These are phyloP conservation scores for Champsocephalus gunnari DNA, from an alignment of 2,797 vertebrate species.

Conservation along the genomic window DNA sequence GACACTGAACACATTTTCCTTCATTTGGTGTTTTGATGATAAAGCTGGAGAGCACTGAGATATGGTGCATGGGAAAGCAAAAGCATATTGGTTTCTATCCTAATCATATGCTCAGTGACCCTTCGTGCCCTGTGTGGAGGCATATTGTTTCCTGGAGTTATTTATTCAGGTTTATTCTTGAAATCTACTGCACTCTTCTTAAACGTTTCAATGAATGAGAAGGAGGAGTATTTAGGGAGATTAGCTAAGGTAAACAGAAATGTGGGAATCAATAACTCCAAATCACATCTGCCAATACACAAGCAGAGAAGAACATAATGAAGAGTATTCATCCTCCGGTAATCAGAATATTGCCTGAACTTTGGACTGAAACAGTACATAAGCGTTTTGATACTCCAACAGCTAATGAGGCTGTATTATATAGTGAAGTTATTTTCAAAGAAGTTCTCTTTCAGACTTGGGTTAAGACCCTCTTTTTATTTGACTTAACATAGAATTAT, in stretches of 20 bases:
- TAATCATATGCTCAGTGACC: neutral
- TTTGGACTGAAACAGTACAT: neutral
- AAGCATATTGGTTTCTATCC: neutral
- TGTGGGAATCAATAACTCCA: neutral
- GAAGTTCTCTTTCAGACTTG: too few relatives aligned
- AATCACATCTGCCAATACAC: conserved; percentile 19
- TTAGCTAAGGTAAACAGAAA: conserved; percentile 14
- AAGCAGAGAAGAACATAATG: neutral
- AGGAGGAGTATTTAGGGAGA: conserved; percentile 3
- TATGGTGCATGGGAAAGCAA: neutral
- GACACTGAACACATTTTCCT: neutral
- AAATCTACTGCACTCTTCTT: neutral
- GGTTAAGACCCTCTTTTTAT: too few relatives aligned
- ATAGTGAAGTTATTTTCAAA: too few relatives aligned
- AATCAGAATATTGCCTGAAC: neutral
- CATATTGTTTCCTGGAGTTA: neutral
- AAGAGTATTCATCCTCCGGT: neutral
- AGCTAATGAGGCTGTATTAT: neutral
- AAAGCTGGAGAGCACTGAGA: neutral
- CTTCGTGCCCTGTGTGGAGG: neutral
- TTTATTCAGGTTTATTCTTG: neutral
- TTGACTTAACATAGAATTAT: too few relatives aligned
- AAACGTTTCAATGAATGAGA: conserved; percentile 1
- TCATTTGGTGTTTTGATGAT: neutral
- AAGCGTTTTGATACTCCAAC: neutral